phyloP scores from a whole-genome alignment of 2,113 vertebrate genomes.

The Martes martes region DNA sequence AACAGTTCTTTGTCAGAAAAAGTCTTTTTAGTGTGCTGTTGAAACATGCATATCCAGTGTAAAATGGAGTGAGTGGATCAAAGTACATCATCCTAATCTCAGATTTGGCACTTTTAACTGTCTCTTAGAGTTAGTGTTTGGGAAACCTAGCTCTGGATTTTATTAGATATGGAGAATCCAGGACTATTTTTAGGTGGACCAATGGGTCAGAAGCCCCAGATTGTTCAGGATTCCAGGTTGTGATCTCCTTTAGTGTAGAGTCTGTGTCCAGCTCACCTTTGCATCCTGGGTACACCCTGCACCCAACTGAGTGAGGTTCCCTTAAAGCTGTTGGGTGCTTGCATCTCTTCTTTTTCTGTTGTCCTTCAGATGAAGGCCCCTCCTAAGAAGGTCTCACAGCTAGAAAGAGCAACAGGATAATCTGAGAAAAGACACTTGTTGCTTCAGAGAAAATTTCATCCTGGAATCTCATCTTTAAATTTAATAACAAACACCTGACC shows the following conservation, averaged over 20 bases:
- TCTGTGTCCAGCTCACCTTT: not conserved
- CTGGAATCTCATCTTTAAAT: not conserved
- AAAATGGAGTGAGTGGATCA: too few relatives aligned
- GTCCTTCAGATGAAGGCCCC: not conserved
- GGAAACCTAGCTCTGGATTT: not conserved
- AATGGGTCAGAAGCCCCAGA: not conserved
- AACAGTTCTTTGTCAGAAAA: not conserved
- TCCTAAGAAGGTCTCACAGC: not conserved
- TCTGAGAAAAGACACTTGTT: not conserved
- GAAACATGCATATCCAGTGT: not conserved
- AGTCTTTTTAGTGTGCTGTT: not conserved
- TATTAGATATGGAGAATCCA: not conserved
- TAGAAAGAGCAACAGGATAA: not conserved
- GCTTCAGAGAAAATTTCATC: not conserved
- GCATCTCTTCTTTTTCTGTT: not conserved
- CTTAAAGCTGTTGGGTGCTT: not conserved
- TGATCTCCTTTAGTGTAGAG: not conserved
- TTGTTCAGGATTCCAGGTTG: not conserved
- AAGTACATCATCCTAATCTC: not conserved
- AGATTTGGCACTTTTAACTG: not conserved
- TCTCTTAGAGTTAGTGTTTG: not conserved
- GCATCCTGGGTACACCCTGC: not conserved
- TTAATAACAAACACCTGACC: not conserved
- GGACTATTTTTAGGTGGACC: not conserved
- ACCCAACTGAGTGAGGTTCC: not conserved